Percentiles rank a stretch among this genome's conserved stretches.
These are phyloP conservation scores for Synergus laeviventris DNA, from an alignment of 2,888 invertebrate species.

Conservation along the genomic window DNA sequence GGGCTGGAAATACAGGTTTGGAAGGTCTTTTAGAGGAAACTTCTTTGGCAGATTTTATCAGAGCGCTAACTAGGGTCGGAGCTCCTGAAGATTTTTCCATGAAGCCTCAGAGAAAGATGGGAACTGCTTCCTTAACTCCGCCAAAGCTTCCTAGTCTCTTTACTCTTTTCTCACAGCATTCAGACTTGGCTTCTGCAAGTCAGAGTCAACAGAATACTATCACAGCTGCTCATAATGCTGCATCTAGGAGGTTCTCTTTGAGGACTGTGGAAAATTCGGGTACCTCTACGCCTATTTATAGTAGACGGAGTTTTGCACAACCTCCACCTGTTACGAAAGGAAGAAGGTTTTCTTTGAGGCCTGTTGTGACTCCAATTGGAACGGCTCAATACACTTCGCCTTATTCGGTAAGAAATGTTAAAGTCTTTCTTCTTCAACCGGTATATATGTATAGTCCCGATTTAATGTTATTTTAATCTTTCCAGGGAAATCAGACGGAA, in stretches of 20 bases:
- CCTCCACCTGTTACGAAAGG: slow-evolving; percentile 52
- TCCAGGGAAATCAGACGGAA: slow-evolving; percentile 39
- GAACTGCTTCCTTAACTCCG: slow-evolving; percentile 78
- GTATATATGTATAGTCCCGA: not conserved
- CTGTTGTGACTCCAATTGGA: slow-evolving; percentile 63
- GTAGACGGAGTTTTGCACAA: slow-evolving; percentile 62
- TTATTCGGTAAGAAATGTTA: slow-evolving; percentile 46
- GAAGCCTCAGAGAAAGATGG: slow-evolving; percentile 76
- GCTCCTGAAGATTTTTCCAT: slow-evolving; percentile 67
- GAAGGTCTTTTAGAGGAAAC: slow-evolving; percentile 87
- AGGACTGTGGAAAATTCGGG: slow-evolving; percentile 59
- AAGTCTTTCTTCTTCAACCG: not conserved
- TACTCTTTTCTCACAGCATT: slow-evolving; percentile 75
- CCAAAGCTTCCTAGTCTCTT: slow-evolving; percentile 76
- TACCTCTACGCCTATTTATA: slow-evolving; percentile 58
- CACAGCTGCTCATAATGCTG: slow-evolving; percentile 49
- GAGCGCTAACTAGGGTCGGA: slow-evolving; percentile 83
- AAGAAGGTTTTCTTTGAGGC: slow-evolving; percentile 70
- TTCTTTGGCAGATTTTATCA: slow-evolving; percentile 87
- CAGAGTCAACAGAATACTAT: slow-evolving; percentile 68
- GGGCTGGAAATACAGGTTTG: slow-evolving; percentile 52
- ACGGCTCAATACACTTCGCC: slow-evolving; percentile 61
- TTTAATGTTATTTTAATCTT: slow-evolving; percentile 29
- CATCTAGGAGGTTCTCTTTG: slow-evolving; percentile 64
- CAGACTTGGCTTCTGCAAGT: slow-evolving; percentile 49